phyloP scores from a whole-genome alignment of 2,797 vertebrate genomes.

The Muraenolepis orangiensis region DNA sequence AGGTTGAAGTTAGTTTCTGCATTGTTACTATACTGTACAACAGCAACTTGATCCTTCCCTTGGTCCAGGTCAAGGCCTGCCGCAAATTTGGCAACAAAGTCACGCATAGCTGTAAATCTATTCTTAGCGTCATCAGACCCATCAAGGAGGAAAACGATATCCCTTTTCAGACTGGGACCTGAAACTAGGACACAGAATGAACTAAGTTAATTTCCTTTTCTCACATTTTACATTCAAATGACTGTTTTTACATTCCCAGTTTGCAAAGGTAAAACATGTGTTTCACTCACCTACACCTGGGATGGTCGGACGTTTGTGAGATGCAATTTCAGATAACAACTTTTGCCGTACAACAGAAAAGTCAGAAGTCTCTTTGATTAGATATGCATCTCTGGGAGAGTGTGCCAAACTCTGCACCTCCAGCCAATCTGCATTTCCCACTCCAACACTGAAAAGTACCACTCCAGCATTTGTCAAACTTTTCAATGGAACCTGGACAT shows the following conservation, averaged over 20 bases:
- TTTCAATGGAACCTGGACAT: conserved; percentile 56
- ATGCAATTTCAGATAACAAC: conserved; percentile 51
- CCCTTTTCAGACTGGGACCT: conserved; percentile 52
- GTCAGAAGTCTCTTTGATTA: conserved; percentile 70
- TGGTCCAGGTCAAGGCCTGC: conserved; percentile 60
- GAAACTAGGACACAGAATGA: conserved; percentile 48
- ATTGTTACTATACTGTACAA: conserved; percentile 74
- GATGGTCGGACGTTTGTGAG: conserved; percentile 31
- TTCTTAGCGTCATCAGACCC: conserved; percentile 71
- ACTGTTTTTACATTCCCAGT: background rate
- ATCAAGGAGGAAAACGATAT: conserved; percentile 78
- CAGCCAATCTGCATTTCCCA: conserved; percentile 63
- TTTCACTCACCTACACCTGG: conserved; percentile 58
- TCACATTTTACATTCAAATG: background rate
- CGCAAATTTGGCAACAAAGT: conserved; percentile 66
- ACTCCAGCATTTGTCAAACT: conserved; percentile 74
- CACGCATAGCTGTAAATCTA: conserved; percentile 61
- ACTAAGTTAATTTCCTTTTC: background rate
- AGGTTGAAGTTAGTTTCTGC: conserved; percentile 65
- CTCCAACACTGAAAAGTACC: conserved; percentile 74
- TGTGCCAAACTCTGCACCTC: conserved; percentile 79
- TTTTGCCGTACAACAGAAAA: conserved; percentile 59
- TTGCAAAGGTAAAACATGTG: background rate
- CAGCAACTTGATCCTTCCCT: conserved; percentile 68
- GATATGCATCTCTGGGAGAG: conserved; percentile 67